These are phyloP conservation scores for Andrena dorsata DNA, from an alignment of 2,888 invertebrate species.

Conservation along the genomic window DNA sequence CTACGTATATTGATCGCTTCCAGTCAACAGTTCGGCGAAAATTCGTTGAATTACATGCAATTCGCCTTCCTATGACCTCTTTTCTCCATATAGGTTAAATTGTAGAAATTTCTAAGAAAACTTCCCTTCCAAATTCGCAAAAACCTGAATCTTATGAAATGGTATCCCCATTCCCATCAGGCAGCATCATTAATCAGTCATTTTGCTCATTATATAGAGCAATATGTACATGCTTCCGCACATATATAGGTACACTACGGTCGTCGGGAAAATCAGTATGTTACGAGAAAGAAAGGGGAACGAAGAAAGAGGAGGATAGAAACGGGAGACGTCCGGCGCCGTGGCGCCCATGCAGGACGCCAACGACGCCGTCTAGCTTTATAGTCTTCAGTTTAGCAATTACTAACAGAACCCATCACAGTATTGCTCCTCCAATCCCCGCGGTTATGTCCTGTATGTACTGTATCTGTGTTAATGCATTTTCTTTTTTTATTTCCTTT, in stretches of 20 bases:
- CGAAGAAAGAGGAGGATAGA: slow-evolving; percentile 49
- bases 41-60: slow-evolving; percentile 1
- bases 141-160: neutral
- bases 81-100: neutral
- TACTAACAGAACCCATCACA: slow-evolving; percentile 49
- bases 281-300: slow-evolving; percentile 34
- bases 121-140: no score
- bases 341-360: slow-evolving; percentile 75
- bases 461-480: slow-evolving; percentile 15
- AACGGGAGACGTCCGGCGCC: slow-evolving; percentile 74
- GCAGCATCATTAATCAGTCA: slow-evolving; percentile 38
- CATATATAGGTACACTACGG: slow-evolving; percentile 13
- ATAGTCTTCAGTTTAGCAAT: slow-evolving; percentile 67
- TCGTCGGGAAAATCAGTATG: slow-evolving; percentile 48
- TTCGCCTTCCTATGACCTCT: neutral
- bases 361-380: slow-evolving; percentile 74
- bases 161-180: neutral
- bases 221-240: neutral
- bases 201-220: slow-evolving; percentile 14
- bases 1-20: slow-evolving; percentile 10
- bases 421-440: slow-evolving; percentile 6
- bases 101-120: neutral
- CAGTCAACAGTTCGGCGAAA: slow-evolving; percentile 4
- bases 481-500: neutral
- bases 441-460: neutral